These are phyloP conservation scores for Gadus macrocephalus DNA, from an alignment of 2,113 vertebrate genomes.

Conservation along the genomic window DNA sequence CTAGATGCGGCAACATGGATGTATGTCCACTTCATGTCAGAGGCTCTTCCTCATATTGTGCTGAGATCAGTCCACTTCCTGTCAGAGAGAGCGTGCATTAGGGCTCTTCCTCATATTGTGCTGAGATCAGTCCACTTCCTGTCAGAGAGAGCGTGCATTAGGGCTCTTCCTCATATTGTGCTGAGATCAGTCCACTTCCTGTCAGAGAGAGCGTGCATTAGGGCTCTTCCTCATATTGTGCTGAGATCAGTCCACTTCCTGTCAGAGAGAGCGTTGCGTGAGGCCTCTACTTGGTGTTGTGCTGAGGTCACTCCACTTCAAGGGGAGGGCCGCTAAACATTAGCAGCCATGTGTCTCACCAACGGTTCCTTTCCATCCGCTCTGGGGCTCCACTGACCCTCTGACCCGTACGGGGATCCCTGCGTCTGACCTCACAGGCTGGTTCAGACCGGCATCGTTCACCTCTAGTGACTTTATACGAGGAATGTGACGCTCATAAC, in stretches of 20 bases:
- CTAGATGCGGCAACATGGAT: background rate
- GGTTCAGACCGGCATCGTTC: slow-evolving; percentile 34
- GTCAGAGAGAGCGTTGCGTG: slow-evolving; percentile 29
- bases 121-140: too few species aligned
- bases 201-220: too few species aligned
- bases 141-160: too few species aligned
- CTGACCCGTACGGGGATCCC: slow-evolving; percentile 17
- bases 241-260: background rate
- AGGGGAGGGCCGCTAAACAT: slow-evolving; percentile 51
- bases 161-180: too few species aligned
- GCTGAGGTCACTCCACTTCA: slow-evolving; percentile 38
- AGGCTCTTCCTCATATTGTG: too few species aligned
- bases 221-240: background rate
- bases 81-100: too few species aligned
- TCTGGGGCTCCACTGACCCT: too few species aligned
- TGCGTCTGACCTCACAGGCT: slow-evolving; percentile 44
- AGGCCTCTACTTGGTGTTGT: slow-evolving; percentile 57
- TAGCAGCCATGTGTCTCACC: slow-evolving; percentile 17
- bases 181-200: too few species aligned
- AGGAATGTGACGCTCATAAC: background rate
- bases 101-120: too few species aligned
- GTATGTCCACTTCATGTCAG: background rate
- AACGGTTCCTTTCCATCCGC: too few species aligned
- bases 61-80: too few species aligned
- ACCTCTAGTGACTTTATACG: background rate